Percentiles rank a stretch among this genome's conserved stretches.
phyloP scores from a whole-genome alignment of 2,113 vertebrate genomes.

The Cyprinodon tularosa region DNA sequence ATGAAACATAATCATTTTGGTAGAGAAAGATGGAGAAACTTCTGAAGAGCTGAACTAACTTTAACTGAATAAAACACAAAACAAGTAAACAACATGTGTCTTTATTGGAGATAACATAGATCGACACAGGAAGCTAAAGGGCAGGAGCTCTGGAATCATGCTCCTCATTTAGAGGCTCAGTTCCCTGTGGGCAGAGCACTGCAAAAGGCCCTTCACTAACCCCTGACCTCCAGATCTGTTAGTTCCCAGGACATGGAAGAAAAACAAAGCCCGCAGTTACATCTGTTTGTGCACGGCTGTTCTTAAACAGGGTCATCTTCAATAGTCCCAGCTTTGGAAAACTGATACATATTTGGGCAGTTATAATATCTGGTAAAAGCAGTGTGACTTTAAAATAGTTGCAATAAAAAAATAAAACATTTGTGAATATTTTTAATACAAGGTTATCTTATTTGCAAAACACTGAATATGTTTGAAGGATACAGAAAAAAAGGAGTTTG shows the following conservation, averaged over 20 bases:
- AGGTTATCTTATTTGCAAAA: neutral
- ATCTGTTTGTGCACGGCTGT: neutral
- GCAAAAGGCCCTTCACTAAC: constrained; percentile 7
- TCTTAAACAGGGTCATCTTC: neutral
- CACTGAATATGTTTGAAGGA: neutral
- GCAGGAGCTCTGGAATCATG: neutral
- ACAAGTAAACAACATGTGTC: neutral
- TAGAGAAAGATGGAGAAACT: neutral
- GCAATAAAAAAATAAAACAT: neutral
- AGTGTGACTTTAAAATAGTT: neutral
- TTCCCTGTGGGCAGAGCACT: neutral
- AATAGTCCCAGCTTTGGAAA: neutral
- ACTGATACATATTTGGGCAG: neutral
- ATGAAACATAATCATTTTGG: neutral
- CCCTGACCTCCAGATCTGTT: constrained; percentile 12
- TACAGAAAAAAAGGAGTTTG: neutral
- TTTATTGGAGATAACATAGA: neutral
- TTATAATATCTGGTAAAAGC: neutral
- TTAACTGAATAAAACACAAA: neutral
- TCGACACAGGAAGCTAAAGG: constrained; percentile 1
- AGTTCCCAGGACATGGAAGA: constrained; percentile 38
- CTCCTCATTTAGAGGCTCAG: constrained; percentile 1
- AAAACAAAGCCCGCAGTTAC: neutral
- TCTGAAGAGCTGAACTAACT: neutral
- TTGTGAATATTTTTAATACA: neutral